phyloP scores from a whole-genome alignment of 2,797 vertebrate species.

The Aratinga solstitialis region DNA sequence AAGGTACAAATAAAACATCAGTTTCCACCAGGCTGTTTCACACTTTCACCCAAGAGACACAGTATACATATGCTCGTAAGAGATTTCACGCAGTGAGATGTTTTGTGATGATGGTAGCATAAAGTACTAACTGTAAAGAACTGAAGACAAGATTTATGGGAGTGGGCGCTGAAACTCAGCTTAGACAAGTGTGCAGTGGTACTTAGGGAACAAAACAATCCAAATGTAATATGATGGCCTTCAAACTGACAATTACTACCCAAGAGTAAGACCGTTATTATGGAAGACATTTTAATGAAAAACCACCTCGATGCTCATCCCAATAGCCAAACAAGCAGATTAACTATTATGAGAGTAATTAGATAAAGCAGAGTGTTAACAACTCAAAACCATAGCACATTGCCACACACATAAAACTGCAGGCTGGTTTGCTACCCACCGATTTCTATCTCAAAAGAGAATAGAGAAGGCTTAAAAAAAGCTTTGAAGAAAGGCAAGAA shows the following conservation, averaged over 20 bases:
- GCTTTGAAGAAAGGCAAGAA: not conserved
- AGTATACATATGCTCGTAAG: fast-evolving
- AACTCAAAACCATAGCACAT: not conserved
- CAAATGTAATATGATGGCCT: not conserved
- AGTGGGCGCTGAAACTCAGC: not conserved
- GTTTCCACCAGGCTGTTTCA: not conserved
- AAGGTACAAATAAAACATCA: not conserved
- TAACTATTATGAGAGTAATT: not conserved
- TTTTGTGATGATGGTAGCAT: not conserved
- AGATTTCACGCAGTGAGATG: not conserved
- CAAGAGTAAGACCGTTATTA: not conserved
- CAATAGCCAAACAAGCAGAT: not conserved
- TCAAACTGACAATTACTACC: not conserved
- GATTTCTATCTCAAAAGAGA: not conserved
- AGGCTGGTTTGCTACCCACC: not conserved
- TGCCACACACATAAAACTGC: not conserved
- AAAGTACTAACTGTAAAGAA: not conserved
- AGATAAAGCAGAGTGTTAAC: not conserved
- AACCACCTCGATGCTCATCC: not conserved
- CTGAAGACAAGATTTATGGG: not conserved
- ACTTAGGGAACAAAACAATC: not conserved
- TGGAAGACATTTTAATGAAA: not conserved
- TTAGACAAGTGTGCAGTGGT: fast-evolving
- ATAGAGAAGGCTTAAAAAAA: not conserved
- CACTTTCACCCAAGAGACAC: not conserved